These are phyloP conservation scores for Aphelocoma californica DNA, from an alignment of 2,797 vertebrate species.

Conservation along the genomic window DNA sequence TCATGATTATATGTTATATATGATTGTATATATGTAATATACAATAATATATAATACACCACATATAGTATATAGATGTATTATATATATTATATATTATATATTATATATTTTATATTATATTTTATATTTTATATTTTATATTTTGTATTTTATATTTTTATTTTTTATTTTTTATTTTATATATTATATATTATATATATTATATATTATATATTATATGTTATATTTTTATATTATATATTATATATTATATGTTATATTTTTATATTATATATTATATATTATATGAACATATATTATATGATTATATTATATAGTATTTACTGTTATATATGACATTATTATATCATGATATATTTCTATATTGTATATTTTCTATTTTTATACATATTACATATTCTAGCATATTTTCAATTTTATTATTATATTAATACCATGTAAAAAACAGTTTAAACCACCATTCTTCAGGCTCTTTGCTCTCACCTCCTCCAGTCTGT, in stretches of 20 bases:
- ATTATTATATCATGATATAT: too few relatives aligned
- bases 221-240: too few relatives aligned
- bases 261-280: too few relatives aligned
- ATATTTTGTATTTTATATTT: too few relatives aligned
- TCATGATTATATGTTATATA: background rate
- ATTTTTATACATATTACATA: too few relatives aligned
- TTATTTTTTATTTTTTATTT: too few relatives aligned
- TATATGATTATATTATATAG: background rate
- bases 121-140: too few relatives aligned
- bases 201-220: too few relatives aligned
- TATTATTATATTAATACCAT: rapidly evolving
- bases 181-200: background rate
- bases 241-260: too few relatives aligned
- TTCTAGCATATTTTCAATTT: background rate
- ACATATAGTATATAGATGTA: background rate
- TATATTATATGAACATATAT: too few relatives aligned
- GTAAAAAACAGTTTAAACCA: background rate
- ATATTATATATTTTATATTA: background rate
- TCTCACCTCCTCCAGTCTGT: background rate
- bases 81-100: background rate
- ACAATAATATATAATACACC: too few relatives aligned
- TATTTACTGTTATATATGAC: background rate
- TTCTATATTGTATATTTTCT: too few relatives aligned
- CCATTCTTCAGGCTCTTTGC: background rate
- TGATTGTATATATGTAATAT: background rate